Conservation (phyloP, 2,113 vertebrate species). For the Dissostichus mawsoni region DNA sequence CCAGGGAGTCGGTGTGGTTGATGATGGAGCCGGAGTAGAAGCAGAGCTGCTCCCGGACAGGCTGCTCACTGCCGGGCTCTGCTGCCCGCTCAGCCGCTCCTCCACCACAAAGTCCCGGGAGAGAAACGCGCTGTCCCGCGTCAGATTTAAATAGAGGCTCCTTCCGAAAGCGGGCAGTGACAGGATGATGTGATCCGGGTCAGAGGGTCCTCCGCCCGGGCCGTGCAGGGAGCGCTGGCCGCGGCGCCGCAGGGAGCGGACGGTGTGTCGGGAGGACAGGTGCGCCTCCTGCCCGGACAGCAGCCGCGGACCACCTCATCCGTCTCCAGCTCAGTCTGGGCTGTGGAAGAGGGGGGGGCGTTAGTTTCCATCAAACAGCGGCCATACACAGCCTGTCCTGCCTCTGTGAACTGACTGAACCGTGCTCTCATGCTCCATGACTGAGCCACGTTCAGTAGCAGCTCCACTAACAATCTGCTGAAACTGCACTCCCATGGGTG, state of each 20-base stretch:
- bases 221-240: constrained; percentile 61
- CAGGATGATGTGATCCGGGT: constrained; percentile 81
- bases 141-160: constrained; percentile 88
- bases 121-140: constrained; percentile 86
- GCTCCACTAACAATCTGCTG: not conserved
- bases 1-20: constrained; percentile 88
- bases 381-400: not conserved
- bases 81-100: constrained; percentile 77
- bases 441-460: constrained; percentile 21
- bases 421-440: constrained; percentile 4
- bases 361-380: constrained; percentile 34
- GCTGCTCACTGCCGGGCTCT: constrained; percentile 35
- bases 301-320: constrained; percentile 89
- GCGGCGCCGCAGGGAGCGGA: constrained; percentile 43
- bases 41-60: constrained; percentile 80
- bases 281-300: constrained; percentile 84
- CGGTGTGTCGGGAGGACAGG: constrained; percentile 75
- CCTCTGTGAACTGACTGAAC: constrained; percentile 24
- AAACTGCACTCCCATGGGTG: not conserved
- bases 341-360: constrained; percentile 49
- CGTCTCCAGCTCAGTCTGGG: constrained; percentile 68
- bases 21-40: constrained; percentile 92
- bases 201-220: constrained; percentile 49
- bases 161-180: constrained; percentile 88
- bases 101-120: constrained; percentile 87